These are phyloP conservation scores for Etheostoma nigrum DNA, from an alignment of 2,797 vertebrate species.

Conservation along the genomic window DNA sequence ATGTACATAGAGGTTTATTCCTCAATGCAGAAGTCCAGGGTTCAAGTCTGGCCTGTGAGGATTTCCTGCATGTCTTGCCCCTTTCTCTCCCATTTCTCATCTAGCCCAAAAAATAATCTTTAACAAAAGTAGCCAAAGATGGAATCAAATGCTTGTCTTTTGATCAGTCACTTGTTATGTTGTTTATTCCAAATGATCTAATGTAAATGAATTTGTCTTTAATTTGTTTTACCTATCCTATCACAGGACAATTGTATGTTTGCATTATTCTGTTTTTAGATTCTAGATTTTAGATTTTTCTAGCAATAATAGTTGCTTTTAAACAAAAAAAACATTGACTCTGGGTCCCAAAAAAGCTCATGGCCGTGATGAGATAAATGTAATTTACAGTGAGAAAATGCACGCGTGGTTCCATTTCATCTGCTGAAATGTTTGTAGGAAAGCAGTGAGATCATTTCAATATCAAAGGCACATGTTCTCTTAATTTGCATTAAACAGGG, in stretches of 20 bases:
- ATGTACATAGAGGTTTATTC: too few relatives aligned
- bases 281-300: conserved; percentile 10
- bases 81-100: too few relatives aligned
- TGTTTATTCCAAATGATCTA: not conserved
- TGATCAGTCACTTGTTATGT: not conserved
- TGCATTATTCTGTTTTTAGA: conserved; percentile 2
- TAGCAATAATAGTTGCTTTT: conserved; percentile 24
- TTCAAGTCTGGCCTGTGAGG: too few relatives aligned
- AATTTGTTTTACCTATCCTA: not conserved
- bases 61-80: too few relatives aligned
- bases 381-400: conserved; percentile 52
- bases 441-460: conserved; percentile 80
- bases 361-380: conserved; percentile 26
- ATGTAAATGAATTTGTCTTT: not conserved
- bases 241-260: not conserved
- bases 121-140: not conserved
- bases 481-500: conserved; percentile 80
- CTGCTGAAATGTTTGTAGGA: conserved; percentile 72
- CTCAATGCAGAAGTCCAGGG: too few relatives aligned
- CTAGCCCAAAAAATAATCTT: too few relatives aligned
- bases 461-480: conserved; percentile 81
- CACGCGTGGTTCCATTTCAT: conserved; percentile 49
- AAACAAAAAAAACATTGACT: conserved; percentile 33
- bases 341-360: conserved; percentile 23
- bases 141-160: conserved; percentile 4